Evolutionary conservation across 2,888 invertebrate species (phyloP).

Genomic region (Perizoma affinitatum): DNA sequence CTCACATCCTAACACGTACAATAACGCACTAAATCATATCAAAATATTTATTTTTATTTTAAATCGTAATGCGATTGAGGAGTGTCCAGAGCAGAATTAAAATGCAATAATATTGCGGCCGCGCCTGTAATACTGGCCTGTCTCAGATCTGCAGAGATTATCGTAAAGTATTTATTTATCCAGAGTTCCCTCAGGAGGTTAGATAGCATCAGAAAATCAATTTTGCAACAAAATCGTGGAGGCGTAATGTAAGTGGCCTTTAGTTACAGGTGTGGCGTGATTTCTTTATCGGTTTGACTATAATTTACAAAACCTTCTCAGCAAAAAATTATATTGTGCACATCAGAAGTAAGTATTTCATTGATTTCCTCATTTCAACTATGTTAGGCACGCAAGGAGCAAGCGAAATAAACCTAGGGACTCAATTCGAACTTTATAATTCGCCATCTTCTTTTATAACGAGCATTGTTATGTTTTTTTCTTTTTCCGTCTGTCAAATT

Average conservation of each 20-base stretch:
- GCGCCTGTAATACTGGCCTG: slow-evolving; percentile 75
- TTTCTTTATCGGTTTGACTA: slow-evolving; percentile 47
- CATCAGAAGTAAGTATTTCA: too few relatives aligned
- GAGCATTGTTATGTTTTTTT: too few relatives aligned
- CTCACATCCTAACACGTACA: slow-evolving; percentile 59
- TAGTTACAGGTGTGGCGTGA: slow-evolving; percentile 66
- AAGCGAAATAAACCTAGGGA: too few relatives aligned
- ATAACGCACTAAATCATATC: slow-evolving; percentile 77
- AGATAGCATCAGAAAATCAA: slow-evolving; percentile 82
- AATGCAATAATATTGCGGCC: slow-evolving; percentile 79
- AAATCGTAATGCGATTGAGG: slow-evolving; percentile 73
- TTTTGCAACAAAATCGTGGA: slow-evolving; percentile 77
- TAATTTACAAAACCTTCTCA: not conserved
- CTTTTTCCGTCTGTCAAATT: too few relatives aligned
- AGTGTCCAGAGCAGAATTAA: slow-evolving; percentile 76
- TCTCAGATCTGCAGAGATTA: slow-evolving; percentile 77
- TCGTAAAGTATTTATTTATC: slow-evolving; percentile 83
- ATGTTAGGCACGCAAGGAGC: too few relatives aligned
- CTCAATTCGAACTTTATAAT: too few relatives aligned
- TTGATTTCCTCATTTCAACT: too few relatives aligned
- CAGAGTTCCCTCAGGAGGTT: slow-evolving; percentile 75
- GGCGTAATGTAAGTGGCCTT: slow-evolving; percentile 72
- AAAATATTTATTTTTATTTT: slow-evolving; percentile 29
- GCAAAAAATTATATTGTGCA: not conserved
- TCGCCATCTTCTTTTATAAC: too few relatives aligned